These are phyloP conservation scores for Oceanodroma leucorhoa DNA, from an alignment of 2,797 vertebrate species.

Conservation along the genomic window DNA sequence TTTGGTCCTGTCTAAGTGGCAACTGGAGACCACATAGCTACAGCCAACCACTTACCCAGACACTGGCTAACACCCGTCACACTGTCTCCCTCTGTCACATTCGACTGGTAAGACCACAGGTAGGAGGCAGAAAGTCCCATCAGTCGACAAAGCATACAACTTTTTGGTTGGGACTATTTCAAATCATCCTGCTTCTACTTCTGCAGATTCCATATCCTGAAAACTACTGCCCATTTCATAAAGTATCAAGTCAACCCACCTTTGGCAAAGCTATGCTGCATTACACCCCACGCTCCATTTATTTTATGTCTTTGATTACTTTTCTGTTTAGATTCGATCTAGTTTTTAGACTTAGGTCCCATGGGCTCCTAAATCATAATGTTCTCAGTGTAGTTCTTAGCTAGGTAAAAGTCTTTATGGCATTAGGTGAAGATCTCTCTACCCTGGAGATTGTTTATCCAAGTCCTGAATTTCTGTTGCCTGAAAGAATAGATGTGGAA, in stretches of 20 bases:
- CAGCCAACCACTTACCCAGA: background rate
- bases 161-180: background rate
- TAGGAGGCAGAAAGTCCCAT: background rate
- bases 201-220: background rate
- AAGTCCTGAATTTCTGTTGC: background rate
- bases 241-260: background rate
- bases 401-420: background rate
- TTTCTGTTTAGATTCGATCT: background rate
- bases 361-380: background rate
- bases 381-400: background rate
- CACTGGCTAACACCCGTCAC: background rate
- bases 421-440: background rate
- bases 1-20: background rate
- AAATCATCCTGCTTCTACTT: background rate
- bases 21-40: accelerated
- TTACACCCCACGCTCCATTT: background rate
- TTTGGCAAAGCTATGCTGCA: background rate
- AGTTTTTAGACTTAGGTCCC: background rate
- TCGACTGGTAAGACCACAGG: background rate
- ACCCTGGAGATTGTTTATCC: background rate
- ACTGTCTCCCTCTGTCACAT: background rate
- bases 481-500: background rate
- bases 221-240: background rate
- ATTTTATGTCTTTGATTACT: background rate
- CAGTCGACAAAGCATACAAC: background rate